phyloP scores from a whole-genome alignment of 2,113 vertebrate genomes.

The Perognathus longimembris region DNA sequence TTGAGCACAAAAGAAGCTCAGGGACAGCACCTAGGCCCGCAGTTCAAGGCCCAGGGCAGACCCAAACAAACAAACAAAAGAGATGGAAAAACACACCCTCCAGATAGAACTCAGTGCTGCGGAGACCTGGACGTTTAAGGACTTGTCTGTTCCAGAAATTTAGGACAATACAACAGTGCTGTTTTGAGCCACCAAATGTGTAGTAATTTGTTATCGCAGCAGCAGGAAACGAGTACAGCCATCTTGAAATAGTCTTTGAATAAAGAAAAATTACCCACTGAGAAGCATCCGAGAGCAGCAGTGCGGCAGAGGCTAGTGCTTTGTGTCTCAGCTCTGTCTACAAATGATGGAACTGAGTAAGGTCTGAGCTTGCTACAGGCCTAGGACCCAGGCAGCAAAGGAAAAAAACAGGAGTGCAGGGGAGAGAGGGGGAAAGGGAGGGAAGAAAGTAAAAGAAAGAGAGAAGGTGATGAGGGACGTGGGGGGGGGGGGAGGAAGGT shows the following conservation, averaged over 20 bases:
- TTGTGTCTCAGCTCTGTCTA: neutral
- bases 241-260: neutral
- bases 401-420: neutral
- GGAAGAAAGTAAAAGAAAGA: neutral
- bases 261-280: neutral
- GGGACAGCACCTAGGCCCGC: too few species aligned
- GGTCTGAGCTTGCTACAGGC: neutral
- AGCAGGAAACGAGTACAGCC: neutral
- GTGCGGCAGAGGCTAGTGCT: neutral
- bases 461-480: too few species aligned
- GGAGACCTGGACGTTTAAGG: neutral
- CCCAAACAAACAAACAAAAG: too few species aligned
- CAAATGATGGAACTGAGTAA: neutral
- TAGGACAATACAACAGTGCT: constrained; percentile 25
- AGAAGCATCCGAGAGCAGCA: neutral
- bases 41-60: too few species aligned
- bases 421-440: too few species aligned
- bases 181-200: neutral
- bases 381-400: neutral
- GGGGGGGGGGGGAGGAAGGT: too few species aligned
- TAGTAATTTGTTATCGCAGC: neutral
- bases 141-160: neutral
- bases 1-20: too few species aligned
- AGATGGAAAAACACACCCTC: neutral
- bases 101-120: neutral